These are phyloP conservation scores for Chymomyza costata DNA, from an alignment of 1,140 invertebrate genomes.

Conservation along the genomic window DNA sequence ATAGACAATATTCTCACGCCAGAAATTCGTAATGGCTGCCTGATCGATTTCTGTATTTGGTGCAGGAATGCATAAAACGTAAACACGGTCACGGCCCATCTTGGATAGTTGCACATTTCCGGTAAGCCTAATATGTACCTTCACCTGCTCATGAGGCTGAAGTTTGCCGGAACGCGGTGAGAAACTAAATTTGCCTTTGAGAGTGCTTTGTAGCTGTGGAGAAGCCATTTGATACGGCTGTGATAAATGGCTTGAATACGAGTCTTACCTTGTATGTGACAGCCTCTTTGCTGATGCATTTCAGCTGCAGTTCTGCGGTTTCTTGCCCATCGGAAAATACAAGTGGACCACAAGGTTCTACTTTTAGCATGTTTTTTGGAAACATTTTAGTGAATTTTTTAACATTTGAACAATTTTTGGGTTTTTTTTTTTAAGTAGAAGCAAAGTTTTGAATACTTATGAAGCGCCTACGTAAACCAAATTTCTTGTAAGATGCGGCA, in stretches of 20 bases:
- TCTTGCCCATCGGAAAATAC: conserved; percentile 1
- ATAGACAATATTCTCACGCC: conserved; percentile 34
- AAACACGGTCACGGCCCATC: conserved; percentile 26
- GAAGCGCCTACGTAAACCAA: no score
- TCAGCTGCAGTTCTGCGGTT: neutral
- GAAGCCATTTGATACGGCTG: neutral
- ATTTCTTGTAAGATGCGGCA: no score
- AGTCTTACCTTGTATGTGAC: conserved; percentile 36
- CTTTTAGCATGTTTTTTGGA: neutral
- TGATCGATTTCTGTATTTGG: conserved; percentile 27
- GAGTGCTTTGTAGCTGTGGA: conserved; percentile 20
- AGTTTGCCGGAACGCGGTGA: conserved; percentile 24
- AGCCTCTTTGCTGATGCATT: neutral
- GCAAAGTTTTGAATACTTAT: no score
- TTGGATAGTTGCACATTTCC: conserved; percentile 20
- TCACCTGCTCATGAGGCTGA: neutral
- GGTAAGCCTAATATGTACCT: conserved; percentile 8
- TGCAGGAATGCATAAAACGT: conserved; percentile 26
- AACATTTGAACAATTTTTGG: no score
- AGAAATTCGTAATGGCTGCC: conserved; percentile 14
- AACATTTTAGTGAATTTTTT: no score
- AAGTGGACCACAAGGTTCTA: conserved; percentile 8
- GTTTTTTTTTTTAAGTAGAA: no score
- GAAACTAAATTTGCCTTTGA: conserved; percentile 18
- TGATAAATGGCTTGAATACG: no score